phyloP scores from a whole-genome alignment of 2,797 vertebrate species.

The Forpus xanthops region DNA sequence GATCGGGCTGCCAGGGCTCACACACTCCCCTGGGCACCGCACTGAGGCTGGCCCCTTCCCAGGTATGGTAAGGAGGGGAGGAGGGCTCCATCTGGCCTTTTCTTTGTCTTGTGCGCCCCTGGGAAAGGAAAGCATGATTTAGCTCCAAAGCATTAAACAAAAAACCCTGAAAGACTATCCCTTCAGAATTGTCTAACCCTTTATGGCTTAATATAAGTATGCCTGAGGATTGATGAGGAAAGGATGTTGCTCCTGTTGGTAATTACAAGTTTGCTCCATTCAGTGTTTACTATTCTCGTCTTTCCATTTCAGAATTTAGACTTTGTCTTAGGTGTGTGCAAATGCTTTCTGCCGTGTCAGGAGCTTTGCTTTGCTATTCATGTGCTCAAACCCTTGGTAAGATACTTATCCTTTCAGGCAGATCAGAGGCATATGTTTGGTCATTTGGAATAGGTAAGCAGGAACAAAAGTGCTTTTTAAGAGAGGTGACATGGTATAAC shows the following conservation, averaged over 20 bases:
- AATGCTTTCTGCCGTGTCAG: constrained; percentile 16
- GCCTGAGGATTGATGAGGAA: constrained; percentile 39
- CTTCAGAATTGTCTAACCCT: not conserved
- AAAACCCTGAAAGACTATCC: not conserved
- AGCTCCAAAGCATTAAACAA: constrained; percentile 9
- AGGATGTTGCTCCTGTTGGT: constrained; percentile 37
- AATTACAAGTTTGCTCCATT: constrained; percentile 36
- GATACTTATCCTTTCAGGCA: constrained; percentile 43
- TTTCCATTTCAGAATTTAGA: constrained; percentile 36
- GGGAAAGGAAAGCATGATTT: constrained; percentile 42
- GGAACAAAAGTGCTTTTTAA: constrained; percentile 22
- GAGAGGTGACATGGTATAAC: not conserved
- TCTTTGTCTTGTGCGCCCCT: constrained; percentile 46
- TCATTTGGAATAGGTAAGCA: constrained; percentile 20
- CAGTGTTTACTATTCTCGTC: constrained; percentile 12
- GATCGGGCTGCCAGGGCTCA: not conserved
- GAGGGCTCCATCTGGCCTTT: constrained; percentile 39
- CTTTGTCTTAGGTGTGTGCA: constrained; percentile 6
- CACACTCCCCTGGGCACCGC: not conserved
- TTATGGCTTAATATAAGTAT: constrained; percentile 26
- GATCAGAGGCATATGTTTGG: constrained; percentile 59
- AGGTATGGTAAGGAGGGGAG: constrained; percentile 23
- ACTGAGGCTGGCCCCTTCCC: constrained; percentile 27
- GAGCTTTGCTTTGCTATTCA: constrained; percentile 37
- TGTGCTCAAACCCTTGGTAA: constrained; percentile 29